phyloP scores from a whole-genome alignment of 2,797 vertebrate species.

The Malurus splendens region DNA sequence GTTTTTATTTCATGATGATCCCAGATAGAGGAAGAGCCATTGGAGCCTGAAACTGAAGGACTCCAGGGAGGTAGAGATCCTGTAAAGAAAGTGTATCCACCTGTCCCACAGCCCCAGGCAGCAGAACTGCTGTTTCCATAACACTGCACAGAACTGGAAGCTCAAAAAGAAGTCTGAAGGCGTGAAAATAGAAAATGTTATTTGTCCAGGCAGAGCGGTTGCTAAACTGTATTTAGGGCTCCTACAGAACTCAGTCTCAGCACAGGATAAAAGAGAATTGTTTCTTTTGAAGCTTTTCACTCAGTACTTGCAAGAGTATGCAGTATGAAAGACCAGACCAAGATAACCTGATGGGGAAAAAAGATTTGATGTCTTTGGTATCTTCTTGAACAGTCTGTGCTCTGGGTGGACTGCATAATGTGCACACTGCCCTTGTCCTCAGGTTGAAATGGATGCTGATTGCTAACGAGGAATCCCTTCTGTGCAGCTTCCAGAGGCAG shows the following conservation, averaged over 20 bases:
- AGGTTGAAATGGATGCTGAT: not conserved
- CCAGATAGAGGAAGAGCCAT: not conserved
- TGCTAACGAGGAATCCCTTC: not conserved
- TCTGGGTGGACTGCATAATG: not conserved
- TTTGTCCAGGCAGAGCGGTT: not conserved
- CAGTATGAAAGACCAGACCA: not conserved
- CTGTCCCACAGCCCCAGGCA: not conserved
- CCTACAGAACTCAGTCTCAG: not conserved
- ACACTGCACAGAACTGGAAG: not conserved
- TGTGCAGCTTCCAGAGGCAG: not conserved
- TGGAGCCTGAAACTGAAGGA: not conserved
- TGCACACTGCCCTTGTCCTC: not conserved
- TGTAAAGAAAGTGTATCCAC: not conserved
- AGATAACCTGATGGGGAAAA: not conserved
- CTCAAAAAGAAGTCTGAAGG: not conserved
- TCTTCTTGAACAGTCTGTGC: not conserved
- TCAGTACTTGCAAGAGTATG: rapidly evolving
- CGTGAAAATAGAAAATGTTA: not conserved
- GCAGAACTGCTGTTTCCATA: not conserved
- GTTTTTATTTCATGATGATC: not conserved
- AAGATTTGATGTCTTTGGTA: not conserved
- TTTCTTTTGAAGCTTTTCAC: not conserved
- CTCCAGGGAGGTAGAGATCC: not conserved
- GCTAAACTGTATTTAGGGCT: rapidly evolving
- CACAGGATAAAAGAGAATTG: not conserved